Evolutionary conservation across 2,113 vertebrate genomes (phyloP).

Genomic region (Pitta sordida): DNA sequence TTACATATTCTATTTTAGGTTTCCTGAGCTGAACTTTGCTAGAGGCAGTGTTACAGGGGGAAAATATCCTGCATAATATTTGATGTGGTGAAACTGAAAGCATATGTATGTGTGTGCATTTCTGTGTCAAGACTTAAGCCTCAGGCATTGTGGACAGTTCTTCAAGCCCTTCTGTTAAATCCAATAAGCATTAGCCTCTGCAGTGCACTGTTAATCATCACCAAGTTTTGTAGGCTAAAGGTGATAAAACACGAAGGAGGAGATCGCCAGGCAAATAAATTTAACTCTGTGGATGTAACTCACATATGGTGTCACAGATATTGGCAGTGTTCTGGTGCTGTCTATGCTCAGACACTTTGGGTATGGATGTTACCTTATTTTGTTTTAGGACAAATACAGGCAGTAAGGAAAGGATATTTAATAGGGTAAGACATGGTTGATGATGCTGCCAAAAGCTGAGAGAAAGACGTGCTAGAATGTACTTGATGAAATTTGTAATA

Average conservation of each 20-base stretch:
- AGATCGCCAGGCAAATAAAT: not conserved
- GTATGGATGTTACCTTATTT: not conserved
- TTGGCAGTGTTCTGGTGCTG: not conserved
- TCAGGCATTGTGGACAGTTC: not conserved
- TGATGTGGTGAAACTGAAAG: not conserved
- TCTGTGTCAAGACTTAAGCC: constrained; percentile 7
- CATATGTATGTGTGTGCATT: not conserved
- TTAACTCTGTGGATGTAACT: not conserved
- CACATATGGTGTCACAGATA: accelerated
- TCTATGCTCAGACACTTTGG: not conserved
- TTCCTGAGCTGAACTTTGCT: not conserved
- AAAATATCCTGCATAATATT: not conserved
- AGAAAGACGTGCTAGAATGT: not conserved
- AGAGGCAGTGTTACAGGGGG: not conserved
- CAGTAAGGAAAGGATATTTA: not conserved
- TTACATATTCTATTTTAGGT: not conserved
- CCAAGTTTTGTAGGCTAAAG: not conserved
- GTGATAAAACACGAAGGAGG: not conserved
- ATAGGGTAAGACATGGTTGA: not conserved
- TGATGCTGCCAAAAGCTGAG: not conserved
- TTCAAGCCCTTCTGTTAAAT: not conserved
- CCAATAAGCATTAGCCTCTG: not conserved
- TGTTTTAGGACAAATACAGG: not conserved
- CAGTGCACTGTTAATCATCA: not conserved
- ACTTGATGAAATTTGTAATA: not conserved